These are phyloP conservation scores for Exephanes ischioxanthus DNA, from an alignment of 2,888 invertebrate genomes.

Conservation along the genomic window DNA sequence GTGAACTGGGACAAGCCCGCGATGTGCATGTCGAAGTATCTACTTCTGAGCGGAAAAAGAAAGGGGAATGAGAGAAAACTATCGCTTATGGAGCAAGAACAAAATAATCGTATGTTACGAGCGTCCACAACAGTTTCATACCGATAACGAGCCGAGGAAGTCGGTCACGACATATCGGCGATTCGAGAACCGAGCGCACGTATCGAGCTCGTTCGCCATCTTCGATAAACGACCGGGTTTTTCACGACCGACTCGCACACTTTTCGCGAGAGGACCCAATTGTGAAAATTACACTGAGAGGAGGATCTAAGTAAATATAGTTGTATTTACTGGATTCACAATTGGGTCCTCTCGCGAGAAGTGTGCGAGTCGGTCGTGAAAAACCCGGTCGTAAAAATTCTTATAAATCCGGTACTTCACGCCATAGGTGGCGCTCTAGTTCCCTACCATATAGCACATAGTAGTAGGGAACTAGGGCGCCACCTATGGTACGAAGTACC, in stretches of 20 bases:
- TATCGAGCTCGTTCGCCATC: conserved; percentile 1
- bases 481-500: no score
- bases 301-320: no score
- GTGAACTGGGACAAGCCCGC: conserved; percentile 57
- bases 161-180: conserved; percentile 41
- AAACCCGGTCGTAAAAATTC: no score
- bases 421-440: no score
- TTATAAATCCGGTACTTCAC: no score
- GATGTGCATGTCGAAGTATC: conserved; percentile 22
- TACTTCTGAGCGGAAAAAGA: conserved; percentile 9
- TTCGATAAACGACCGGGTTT: conserved; percentile 30
- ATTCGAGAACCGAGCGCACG: conserved; percentile 10
- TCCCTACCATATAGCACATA: no score
- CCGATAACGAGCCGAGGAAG: conserved; percentile 35
- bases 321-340: no score
- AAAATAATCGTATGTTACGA: conserved; percentile 39
- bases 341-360: no score
- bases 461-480: no score
- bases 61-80: conserved; percentile 57
- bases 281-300: neutral
- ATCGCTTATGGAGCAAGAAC: conserved; percentile 37
- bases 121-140: conserved; percentile 35
- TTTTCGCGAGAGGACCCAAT: neutral
- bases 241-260: conserved; percentile 5
- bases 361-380: no score